Base-by-base conservation (phyloP, 2,113 vertebrate species). In the Climacteris rufus region DNA sequence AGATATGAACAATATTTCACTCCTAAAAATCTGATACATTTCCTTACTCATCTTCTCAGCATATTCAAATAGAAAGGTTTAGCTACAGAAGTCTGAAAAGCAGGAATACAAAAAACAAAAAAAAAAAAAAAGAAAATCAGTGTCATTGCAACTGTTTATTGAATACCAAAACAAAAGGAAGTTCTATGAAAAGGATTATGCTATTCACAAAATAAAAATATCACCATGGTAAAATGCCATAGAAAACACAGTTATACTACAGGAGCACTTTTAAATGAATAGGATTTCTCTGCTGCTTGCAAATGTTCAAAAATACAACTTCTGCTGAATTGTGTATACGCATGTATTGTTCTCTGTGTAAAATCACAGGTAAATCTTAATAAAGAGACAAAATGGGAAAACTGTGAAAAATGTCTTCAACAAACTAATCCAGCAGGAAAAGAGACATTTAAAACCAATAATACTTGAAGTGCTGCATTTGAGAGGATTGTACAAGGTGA, bases 311-410 rank as follows among this genome's bases (percentile, higher is more conserved):
- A 91, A 93, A 79, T n/a, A 28, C 47, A 77, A 75, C 79, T 83
- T 96, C 93, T 82, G 49, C 56, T 71, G 52, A 63, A 74, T 30
- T 96, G 75, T 86, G 28, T 68, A 53, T 18, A 45, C 4, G 4
- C 27, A 61, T 28, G 42, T 39, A 91, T 28, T 77, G 47, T 63
- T 57, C 64, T 87, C 35, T 37, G 9, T 35, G 54, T 52, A 77
- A 89, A 97, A 96, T 90, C 53, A 96, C 70, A 89, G 79, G 64
- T 50, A 85, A 66, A 44, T 42, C 45, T 94, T 93, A 91, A 72
- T 54, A 77, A 91, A 87, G 57, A 96, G 71, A 92, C 45, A 88
- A 74, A 89, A 76, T 25, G n/a, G 74, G 68, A 71, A 94, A 85
- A 66, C 54, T 40, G 37, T 39, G 47, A 94, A 90, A 93, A 94